phyloP scores from a whole-genome alignment of 2,797 vertebrate species.

The Gephyroberyx darwinii region DNA sequence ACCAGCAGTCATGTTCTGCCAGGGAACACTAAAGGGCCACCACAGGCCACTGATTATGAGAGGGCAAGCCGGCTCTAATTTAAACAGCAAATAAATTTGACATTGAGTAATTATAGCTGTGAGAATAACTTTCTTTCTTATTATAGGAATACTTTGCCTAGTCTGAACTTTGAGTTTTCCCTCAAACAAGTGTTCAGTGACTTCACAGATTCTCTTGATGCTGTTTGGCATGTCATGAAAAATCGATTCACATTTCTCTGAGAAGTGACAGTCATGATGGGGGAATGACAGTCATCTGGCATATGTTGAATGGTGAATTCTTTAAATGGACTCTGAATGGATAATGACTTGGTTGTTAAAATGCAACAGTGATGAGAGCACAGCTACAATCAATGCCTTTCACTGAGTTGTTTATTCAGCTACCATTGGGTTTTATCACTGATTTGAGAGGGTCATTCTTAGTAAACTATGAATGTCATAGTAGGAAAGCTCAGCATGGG shows the following conservation, averaged over 20 bases:
- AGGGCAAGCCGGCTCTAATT: constrained; percentile 58
- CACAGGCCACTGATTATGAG: constrained; percentile 52
- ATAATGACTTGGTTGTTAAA: constrained; percentile 41
- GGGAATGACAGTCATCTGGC: constrained; percentile 44
- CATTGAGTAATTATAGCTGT: constrained; percentile 54
- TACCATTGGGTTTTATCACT: constrained; percentile 1
- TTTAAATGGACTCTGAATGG: constrained; percentile 37
- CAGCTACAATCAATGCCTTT: constrained; percentile 17
- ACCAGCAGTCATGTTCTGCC: constrained; percentile 34
- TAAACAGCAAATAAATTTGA: constrained; percentile 65
- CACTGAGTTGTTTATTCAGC: neutral
- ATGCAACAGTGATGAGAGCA: constrained; percentile 6
- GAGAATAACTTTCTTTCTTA: constrained; percentile 42
- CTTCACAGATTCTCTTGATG: constrained; percentile 47
- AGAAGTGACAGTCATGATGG: constrained; percentile 11
- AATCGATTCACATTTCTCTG: constrained; percentile 49
- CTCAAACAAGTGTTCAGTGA: constrained; percentile 45
- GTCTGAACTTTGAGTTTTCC: constrained; percentile 44
- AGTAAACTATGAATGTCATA: neutral
- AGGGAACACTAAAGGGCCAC: constrained; percentile 28
- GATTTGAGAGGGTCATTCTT: constrained; percentile 31
- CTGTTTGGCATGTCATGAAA: constrained; percentile 43
- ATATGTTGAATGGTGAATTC: constrained; percentile 45
- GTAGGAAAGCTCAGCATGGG: constrained; percentile 37
- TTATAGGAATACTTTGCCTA: constrained; percentile 37